A percentile compares a stretch with the other conserved stretches of the same genome.
These are phyloP conservation scores for Dicrurus megarhynchus DNA, from an alignment of 2,113 vertebrate genomes.

Conservation along the genomic window DNA sequence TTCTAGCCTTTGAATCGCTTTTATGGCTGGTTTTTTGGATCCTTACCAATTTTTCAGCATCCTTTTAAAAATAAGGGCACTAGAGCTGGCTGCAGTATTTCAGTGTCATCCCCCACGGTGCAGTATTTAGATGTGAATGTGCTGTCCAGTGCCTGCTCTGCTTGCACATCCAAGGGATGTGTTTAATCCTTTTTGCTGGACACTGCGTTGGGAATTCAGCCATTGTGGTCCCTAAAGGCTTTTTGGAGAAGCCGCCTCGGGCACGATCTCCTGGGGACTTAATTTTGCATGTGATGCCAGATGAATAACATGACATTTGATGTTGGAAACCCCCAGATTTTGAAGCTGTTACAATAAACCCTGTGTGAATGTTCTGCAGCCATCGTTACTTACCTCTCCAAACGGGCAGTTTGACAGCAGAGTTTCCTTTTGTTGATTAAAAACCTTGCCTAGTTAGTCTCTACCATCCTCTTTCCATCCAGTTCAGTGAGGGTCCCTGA, in stretches of 20 bases:
- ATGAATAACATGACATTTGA: not conserved
- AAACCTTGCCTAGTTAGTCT: not conserved
- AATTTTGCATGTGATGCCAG: not conserved
- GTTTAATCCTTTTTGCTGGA: not conserved
- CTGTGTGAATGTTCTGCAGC: not conserved
- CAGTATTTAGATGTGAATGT: not conserved
- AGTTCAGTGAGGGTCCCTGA: not conserved
- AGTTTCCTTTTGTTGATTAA: not conserved
- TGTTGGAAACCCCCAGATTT: not conserved
- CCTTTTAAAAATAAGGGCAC: not conserved
- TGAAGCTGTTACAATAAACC: not conserved
- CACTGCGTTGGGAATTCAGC: not conserved
- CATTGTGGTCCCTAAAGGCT: not conserved
- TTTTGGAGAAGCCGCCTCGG: not conserved
- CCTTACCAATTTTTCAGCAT: conserved; percentile 17
- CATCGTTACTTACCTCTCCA: not conserved
- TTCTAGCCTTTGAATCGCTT: conserved; percentile 28
- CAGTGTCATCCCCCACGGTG: not conserved
- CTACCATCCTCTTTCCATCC: not conserved
- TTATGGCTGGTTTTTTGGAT: not conserved
- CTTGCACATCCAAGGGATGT: not conserved
- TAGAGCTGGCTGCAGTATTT: not conserved
- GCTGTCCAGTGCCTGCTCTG: not conserved
- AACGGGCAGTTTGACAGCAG: not conserved
- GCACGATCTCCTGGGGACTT: not conserved